Percentiles rank a stretch among this genome's conserved stretches.
These are phyloP conservation scores for Clarias laeviceps DNA, from an alignment of 2,797 vertebrate species.

Conservation along the genomic window DNA sequence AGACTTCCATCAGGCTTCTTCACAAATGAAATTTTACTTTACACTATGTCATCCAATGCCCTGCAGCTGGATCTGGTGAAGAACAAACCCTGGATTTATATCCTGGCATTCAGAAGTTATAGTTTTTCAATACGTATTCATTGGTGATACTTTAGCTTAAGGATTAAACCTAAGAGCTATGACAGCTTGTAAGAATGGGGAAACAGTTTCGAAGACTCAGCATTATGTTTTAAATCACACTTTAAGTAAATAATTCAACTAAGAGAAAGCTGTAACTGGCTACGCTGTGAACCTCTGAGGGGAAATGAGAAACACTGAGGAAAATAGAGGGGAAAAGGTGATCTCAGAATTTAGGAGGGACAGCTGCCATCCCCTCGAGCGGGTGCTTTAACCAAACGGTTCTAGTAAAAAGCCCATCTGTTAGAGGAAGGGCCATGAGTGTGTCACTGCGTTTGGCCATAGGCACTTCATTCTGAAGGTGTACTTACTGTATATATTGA, in stretches of 20 bases:
- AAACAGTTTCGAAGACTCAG: neutral
- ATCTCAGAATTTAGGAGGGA: constrained; percentile 73
- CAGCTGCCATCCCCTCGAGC: constrained; percentile 78
- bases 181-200: constrained; percentile 6
- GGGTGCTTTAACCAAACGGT: constrained; percentile 75
- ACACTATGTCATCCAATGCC: constrained; percentile 62
- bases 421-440: constrained; percentile 70
- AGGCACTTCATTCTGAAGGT: constrained; percentile 67
- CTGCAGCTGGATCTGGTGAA: constrained; percentile 38
- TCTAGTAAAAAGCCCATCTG: constrained; percentile 79
- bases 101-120: constrained; percentile 54
- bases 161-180: constrained; percentile 14
- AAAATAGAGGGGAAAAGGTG: constrained; percentile 46
- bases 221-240: constrained; percentile 1
- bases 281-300: constrained; percentile 14
- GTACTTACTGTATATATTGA: constrained; percentile 29
- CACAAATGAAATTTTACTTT: constrained; percentile 74
- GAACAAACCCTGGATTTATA: constrained; percentile 53
- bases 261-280: neutral
- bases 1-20: constrained; percentile 68
- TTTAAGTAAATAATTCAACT: constrained; percentile 1
- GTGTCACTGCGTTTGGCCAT: constrained; percentile 71
- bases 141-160: constrained; percentile 36
- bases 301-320: constrained; percentile 48
- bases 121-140: constrained; percentile 49